Percentiles rank a stretch among this genome's conserved stretches.
Evolutionary conservation across 37 sponge, comb jelly and placozoan species (phyloP).

Genomic region (Bolinopsis microptera): DNA sequence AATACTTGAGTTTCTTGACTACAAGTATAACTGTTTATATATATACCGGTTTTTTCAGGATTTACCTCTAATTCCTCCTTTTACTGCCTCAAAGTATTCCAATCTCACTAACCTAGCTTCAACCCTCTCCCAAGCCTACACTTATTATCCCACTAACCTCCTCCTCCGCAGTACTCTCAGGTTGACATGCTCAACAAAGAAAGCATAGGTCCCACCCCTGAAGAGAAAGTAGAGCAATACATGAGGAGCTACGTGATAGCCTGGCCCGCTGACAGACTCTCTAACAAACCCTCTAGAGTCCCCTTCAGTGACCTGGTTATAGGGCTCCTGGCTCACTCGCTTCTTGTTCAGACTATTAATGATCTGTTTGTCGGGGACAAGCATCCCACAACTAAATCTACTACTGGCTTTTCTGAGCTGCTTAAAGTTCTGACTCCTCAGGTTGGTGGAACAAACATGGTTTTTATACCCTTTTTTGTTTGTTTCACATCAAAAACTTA

Average conservation of each 20-base stretch:
- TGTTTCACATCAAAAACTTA: too few relatives aligned
- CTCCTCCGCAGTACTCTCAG: neutral
- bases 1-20: too few relatives aligned
- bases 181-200: neutral
- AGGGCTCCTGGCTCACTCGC: constrained; percentile 63
- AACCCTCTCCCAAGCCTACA: too few relatives aligned
- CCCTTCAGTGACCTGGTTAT: constrained; percentile 62
- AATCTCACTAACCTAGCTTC: too few relatives aligned
- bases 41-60: too few relatives aligned
- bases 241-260: constrained; percentile 57
- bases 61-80: too few relatives aligned
- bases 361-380: constrained; percentile 65
- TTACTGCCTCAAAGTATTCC: too few relatives aligned
- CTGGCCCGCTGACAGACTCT: constrained; percentile 30
- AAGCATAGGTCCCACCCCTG: neutral
- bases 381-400: constrained; percentile 3
- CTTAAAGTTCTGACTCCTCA: constrained; percentile 45
- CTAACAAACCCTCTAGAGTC: constrained; percentile 20
- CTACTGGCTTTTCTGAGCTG: neutral
- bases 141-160: too few relatives aligned
- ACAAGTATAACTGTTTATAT: too few relatives aligned
- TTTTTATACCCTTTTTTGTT: too few relatives aligned
- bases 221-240: constrained; percentile 58
- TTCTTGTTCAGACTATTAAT: constrained; percentile 58
- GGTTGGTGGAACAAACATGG: too few relatives aligned